Evolutionary conservation across 2,113 vertebrate genomes (phyloP), one percentile per base, ranked within the genome.

Genomic region (Leuciscus idus): DNA sequence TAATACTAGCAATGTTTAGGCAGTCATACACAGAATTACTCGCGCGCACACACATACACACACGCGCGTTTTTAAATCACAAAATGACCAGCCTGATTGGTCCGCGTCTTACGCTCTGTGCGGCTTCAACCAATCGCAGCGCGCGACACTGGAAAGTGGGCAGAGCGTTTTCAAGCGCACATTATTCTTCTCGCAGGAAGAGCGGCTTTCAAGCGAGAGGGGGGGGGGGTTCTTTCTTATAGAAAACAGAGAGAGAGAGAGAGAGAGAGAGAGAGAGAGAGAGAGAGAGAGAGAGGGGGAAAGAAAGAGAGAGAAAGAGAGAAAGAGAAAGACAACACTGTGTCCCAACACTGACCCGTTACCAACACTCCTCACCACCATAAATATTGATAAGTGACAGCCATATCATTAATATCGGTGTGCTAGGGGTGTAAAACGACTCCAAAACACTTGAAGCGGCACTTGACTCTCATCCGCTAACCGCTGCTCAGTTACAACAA

Each of bases 71-170:
- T 92, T 92, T 93, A 91, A 93, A 93, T 91, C 89, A 92, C 92
- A 90, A 91, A 92, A 91, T 87, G 84, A 74, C 72, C 36, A 17
- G 28, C 0, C 73, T 66, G 17, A 94, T 94, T 95, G 94, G 95
- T 36, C 26, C 12, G n/a, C 1, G 4, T 26, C 4, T 17, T 30
- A 30, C 46, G 30, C 5, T 66, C 21, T 59, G 57, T 39, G n/a
- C 33, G 28, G 4, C 0, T 57, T 8, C 2, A 33, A 2, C 94
- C 95, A 95, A 95, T 96, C 17, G 52, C 1, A 36, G 33, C 6
- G 66, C 57, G 48, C 84, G 90, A 94, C 94, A 95, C 93, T 95
- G 92, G 90, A 89, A 93, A 86, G 93, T 93, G 93, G 93, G 90
- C 91, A 82, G 92, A 92, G 52, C 92, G 91, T 68, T 66, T 90